Base-by-base conservation (phyloP, 2,113 vertebrate genomes). In the Spheniscus mendiculus region DNA sequence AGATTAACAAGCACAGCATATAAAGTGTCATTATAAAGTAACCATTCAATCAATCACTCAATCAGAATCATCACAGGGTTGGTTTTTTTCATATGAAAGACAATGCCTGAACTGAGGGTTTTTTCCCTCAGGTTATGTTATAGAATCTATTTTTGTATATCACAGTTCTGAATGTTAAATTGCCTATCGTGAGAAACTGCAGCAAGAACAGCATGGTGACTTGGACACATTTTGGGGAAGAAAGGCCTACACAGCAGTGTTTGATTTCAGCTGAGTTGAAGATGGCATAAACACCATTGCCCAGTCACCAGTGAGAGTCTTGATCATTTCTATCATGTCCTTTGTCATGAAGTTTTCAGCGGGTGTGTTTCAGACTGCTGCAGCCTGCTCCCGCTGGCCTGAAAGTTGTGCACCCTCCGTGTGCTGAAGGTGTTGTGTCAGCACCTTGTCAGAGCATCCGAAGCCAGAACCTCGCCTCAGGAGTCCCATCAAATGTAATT, bases 21-120 rank as follows among this genome's bases (percentile, higher is more conserved):
- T 78, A 10, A 97, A 94, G 40, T 74, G 79, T 79, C 65, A 83
- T 97, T 97, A 90, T 70, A 67, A 92, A 93, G 82, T 96, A 87
- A 90, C 96, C 80, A 90, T 63, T 97, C 84, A 97, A 83, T 86
- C 93, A 95, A 26, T 97, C 71, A 70, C 55, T 96, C 90, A 73
- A 30, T 94, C 73, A 90, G 47, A 94, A 87, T 97, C 66, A 91
- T 90, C 78, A 87, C 40, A 76, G 53, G 42, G 52, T 58, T 89
- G 15, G 0, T 56, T 78, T 92, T 96, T 94, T 95, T 82, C 38
- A 27, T 65, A 55, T 21, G 63, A 95, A 97, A 93, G 78, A 93
- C 85, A 97, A 59, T 87, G 36, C 26, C 58, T 94, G 73, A 95
- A 91, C 67, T 42, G 55, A 85, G n/a, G 26, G 1, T 21, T 2